Conservation (phyloP, 2,888 invertebrate genomes). For the Phengaris arion region DNA sequence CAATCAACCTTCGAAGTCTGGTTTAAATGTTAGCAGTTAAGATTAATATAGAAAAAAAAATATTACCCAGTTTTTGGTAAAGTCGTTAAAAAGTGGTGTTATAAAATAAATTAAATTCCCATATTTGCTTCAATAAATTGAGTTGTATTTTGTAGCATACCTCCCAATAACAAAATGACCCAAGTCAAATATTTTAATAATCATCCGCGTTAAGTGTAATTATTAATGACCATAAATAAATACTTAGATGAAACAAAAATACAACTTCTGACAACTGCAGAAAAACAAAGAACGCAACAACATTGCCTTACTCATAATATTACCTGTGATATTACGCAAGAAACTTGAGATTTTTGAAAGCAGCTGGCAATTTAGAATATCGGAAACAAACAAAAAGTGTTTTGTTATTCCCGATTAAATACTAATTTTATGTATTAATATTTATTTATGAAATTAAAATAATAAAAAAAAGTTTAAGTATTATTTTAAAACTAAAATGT, state of each 20-base stretch:
- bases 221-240: neutral
- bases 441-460: neutral
- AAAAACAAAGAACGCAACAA: neutral
- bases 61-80: no score
- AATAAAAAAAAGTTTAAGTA: neutral
- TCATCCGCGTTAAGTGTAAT: neutral
- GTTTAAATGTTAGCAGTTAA: neutral
- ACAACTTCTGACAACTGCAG: neutral
- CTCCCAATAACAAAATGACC: neutral
- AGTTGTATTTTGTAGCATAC: neutral
- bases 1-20: neutral
- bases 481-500: no score
- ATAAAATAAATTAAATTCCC: neutral
- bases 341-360: constrained; percentile 11
- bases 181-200: neutral
- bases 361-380: constrained; percentile 9
- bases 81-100: neutral
- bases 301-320: neutral
- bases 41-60: no score
- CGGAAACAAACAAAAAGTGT: neutral
- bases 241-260: neutral
- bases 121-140: no score
- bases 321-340: no score
- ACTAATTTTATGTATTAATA: neutral
- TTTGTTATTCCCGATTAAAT: neutral